phyloP scores from a whole-genome alignment of 2,888 invertebrate species.

The Rotaria sp. region DNA sequence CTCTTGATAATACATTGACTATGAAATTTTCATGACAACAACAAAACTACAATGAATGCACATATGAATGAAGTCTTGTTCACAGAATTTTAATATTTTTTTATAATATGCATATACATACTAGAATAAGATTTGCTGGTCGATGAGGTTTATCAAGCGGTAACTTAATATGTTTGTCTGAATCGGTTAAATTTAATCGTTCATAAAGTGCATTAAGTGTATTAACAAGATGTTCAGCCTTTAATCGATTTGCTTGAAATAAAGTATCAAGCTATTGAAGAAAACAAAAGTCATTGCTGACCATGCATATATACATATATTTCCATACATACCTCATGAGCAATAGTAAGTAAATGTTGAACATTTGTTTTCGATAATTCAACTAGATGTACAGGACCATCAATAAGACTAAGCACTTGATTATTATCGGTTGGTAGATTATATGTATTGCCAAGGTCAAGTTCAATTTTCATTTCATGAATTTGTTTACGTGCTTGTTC shows the following conservation, averaged over 20 bases:
- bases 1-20: no score
- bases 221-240: conserved; percentile 21
- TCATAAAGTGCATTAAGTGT: not conserved
- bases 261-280: not conserved
- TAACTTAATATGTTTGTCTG: not conserved
- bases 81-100: no score
- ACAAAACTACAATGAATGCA: no score
- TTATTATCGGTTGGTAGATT: not conserved
- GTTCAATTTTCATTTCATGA: conserved; percentile 22
- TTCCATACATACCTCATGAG: not conserved
- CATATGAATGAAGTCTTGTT: no score
- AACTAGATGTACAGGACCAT: not conserved
- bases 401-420: not conserved
- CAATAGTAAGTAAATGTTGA: not conserved
- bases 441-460: conserved; percentile 8
- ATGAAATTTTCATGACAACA: no score
- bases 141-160: conserved; percentile 18
- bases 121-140: conserved; percentile 9
- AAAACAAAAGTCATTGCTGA: not conserved
- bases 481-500: conserved; percentile 12
- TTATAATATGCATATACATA: not conserved
- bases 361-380: conserved; percentile 26
- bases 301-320: not conserved
- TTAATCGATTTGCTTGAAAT: not conserved
- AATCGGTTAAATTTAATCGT: conserved; percentile 18